phyloP scores from a whole-genome alignment of 1,140 invertebrate species.

The Anastrepha ludens region DNA sequence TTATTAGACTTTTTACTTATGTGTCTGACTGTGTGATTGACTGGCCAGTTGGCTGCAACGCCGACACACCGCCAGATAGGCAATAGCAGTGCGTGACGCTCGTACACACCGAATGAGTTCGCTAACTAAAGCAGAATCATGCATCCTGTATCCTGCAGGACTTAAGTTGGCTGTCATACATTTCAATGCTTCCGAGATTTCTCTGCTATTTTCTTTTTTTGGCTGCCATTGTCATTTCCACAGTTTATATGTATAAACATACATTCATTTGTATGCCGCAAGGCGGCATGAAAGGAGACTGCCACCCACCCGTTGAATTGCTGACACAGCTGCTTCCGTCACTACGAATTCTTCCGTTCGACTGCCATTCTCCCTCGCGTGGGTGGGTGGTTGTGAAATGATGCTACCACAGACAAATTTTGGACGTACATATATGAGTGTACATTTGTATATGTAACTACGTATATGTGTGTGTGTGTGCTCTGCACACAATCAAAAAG shows the following conservation, averaged over 20 bases:
- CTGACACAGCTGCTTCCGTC: conserved; percentile 8
- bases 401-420: neutral
- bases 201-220: neutral
- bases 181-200: conserved; percentile 38
- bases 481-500: neutral
- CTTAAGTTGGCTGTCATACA: conserved; percentile 46
- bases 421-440: neutral
- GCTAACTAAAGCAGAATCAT: neutral
- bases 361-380: neutral
- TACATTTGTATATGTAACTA: neutral
- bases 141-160: neutral
- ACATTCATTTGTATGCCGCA: too few species aligned
- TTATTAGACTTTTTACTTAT: conserved; percentile 23
- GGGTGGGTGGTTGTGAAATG: neutral
- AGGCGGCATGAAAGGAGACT: too few species aligned
- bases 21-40: conserved; percentile 13
- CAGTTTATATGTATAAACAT: neutral
- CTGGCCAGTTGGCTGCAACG: neutral
- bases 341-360: neutral
- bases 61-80: neutral
- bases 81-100: neutral
- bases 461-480: neutral
- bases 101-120: neutral
- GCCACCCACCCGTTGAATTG: neutral
- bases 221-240: neutral